A percentile compares a stretch with the other conserved stretches of the same genome.
phyloP scores from a whole-genome alignment of 2,797 vertebrate species.

The Cyprinodon diabolis region DNA sequence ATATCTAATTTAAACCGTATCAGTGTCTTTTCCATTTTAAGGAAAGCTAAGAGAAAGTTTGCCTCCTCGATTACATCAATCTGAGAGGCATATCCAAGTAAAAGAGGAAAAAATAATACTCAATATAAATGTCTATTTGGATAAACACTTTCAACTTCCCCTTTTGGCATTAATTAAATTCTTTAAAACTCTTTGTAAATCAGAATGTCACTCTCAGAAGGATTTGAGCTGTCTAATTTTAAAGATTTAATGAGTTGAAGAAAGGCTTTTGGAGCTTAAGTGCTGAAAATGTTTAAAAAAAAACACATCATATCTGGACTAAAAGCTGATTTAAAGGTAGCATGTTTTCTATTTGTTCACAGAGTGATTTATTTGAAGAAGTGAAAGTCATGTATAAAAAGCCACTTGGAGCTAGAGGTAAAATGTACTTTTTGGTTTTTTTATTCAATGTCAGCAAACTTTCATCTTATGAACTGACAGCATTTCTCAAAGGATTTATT shows the following conservation, averaged over 20 bases:
- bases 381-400: constrained; percentile 5
- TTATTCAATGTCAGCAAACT: constrained; percentile 39
- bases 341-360: background rate
- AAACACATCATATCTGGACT: background rate
- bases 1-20: background rate
- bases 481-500: constrained; percentile 54
- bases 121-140: background rate
- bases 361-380: background rate
- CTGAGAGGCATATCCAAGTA: background rate
- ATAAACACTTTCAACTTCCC: background rate
- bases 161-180: background rate
- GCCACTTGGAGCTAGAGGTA: constrained; percentile 15
- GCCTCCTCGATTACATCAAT: background rate
- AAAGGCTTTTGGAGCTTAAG: background rate
- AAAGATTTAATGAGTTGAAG: background rate
- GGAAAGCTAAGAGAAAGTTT: background rate
- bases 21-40: background rate
- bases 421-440: constrained; percentile 33
- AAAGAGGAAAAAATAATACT: background rate
- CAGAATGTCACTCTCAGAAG: background rate
- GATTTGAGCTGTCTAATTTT: background rate
- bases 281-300: background rate
- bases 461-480: constrained; percentile 59
- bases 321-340: background rate
- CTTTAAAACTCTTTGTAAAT: background rate